These are phyloP conservation scores for Helicoverpa zea DNA, from an alignment of 1,140 invertebrate genomes.

Conservation along the genomic window DNA sequence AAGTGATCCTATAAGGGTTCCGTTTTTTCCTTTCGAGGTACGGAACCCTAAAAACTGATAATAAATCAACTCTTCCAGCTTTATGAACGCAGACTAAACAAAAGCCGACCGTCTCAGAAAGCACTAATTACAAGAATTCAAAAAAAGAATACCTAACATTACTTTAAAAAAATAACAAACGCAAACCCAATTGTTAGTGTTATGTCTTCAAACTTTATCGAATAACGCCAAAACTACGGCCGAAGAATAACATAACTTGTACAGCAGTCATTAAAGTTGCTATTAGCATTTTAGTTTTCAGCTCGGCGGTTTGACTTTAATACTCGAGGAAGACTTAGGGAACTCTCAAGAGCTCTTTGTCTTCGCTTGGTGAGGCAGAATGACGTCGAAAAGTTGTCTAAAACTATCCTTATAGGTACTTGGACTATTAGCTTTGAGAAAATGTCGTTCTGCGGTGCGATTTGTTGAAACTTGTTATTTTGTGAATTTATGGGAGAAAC, in stretches of 20 bases:
- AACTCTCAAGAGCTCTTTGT: conserved; percentile 57
- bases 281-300: conserved; percentile 56
- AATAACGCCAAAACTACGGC: conserved; percentile 6
- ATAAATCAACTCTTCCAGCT: too few species aligned
- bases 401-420: conserved; percentile 36
- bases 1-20: too few species aligned
- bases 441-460: background rate
- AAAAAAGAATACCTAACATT: background rate
- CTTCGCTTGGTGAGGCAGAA: conserved; percentile 47
- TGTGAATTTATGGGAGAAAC: too few species aligned
- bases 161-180: background rate
- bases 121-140: background rate
- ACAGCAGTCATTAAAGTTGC: conserved; percentile 50
- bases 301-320: conserved; percentile 55
- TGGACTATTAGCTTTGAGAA: background rate
- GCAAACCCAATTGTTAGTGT: conserved; percentile 3
- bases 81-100: too few species aligned
- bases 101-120: too few species aligned
- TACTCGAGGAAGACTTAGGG: conserved; percentile 57
- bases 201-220: conserved; percentile 18
- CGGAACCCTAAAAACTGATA: too few species aligned
- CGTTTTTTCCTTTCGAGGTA: too few species aligned
- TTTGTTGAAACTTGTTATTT: background rate
- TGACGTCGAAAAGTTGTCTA: conserved; percentile 56
- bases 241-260: conserved; percentile 31